A percentile compares a stretch with the other conserved stretches of the same genome.
phyloP scores from a whole-genome alignment of 2,888 invertebrate genomes.

The Aethes cnicana region DNA sequence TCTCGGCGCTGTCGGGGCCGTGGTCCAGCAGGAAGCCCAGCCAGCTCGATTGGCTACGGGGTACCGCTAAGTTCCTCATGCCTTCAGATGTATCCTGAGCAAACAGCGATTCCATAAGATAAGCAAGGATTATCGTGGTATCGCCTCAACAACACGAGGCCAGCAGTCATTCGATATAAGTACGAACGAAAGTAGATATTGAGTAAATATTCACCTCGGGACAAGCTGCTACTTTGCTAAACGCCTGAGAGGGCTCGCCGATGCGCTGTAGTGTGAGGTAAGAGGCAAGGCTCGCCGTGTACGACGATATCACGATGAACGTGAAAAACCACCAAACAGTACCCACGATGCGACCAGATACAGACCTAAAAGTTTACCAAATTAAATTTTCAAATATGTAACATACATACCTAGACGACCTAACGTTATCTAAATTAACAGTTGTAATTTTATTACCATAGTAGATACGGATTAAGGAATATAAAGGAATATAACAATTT shows the following conservation, averaged over 20 bases:
- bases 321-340: constrained; percentile 99
- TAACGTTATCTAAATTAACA: too few species aligned
- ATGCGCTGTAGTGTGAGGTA: constrained; percentile 97
- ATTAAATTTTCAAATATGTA: too few species aligned
- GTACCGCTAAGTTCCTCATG: constrained; percentile 32
- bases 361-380: constrained; percentile 78
- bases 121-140: too few species aligned
- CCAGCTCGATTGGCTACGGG: constrained; percentile 54
- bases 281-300: constrained; percentile 98
- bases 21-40: constrained; percentile 46
- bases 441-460: too few species aligned
- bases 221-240: constrained; percentile 58
- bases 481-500: too few species aligned
- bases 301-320: constrained; percentile 96
- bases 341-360: constrained; percentile 96
- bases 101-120: too few species aligned
- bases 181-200: neutral
- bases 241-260: constrained; percentile 91
- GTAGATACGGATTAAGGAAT: too few species aligned
- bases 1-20: constrained; percentile 64
- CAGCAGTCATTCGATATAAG: too few species aligned
- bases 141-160: too few species aligned
- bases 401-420: too few species aligned
- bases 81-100: constrained; percentile 45
- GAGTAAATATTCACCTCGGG: constrained; percentile 54